phyloP scores from a whole-genome alignment of 2,113 vertebrate genomes.

The Parus major region DNA sequence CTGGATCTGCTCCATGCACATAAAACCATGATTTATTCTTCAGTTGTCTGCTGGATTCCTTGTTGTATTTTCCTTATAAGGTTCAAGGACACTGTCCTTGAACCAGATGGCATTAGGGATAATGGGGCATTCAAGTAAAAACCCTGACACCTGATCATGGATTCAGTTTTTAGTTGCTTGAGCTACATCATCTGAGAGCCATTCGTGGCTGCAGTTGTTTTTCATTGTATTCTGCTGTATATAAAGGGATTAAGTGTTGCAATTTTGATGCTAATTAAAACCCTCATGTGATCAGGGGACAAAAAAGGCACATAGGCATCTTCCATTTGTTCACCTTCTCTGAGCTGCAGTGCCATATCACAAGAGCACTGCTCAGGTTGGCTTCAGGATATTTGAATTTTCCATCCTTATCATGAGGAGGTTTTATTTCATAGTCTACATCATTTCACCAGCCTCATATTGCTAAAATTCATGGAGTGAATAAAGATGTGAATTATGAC shows the following conservation, averaged over 20 bases:
- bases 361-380: background rate
- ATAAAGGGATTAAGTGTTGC: background rate
- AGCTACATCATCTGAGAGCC: conserved; percentile 4
- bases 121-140: background rate
- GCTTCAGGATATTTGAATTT: background rate
- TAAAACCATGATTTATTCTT: conserved; percentile 33
- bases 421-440: background rate
- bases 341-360: background rate
- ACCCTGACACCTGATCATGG: background rate
- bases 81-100: background rate
- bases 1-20: conserved; percentile 44
- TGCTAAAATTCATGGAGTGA: background rate
- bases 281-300: background rate
- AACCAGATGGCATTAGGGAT: background rate
- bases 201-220: conserved; percentile 14
- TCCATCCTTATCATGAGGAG: background rate
- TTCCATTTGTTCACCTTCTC: background rate
- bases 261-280: conserved; percentile 21
- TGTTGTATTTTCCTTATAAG: conserved; percentile 2
- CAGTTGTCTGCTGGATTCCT: background rate
- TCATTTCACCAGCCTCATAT: background rate
- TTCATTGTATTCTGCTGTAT: conserved; percentile 18
- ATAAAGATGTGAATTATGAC: background rate
- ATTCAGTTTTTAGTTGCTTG: background rate
- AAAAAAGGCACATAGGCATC: background rate